Conservation (phyloP, 2,888 invertebrate genomes). For the Hyalella azteca region DNA sequence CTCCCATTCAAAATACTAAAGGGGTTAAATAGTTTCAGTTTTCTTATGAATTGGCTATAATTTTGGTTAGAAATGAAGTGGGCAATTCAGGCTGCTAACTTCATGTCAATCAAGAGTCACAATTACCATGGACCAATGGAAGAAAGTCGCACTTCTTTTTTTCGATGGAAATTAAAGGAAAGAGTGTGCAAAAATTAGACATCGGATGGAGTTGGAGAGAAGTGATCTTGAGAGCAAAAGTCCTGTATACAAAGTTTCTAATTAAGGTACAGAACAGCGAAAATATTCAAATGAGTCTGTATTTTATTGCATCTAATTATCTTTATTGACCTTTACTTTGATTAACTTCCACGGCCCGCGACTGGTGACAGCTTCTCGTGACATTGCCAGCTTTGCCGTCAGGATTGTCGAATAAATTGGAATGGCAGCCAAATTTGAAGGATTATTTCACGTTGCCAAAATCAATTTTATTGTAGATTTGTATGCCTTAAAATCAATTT, state of each 20-base stretch:
- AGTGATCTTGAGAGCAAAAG: conserved; percentile 25
- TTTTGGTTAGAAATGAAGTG: too few species aligned
- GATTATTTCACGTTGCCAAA: too few species aligned
- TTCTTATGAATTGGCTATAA: too few species aligned
- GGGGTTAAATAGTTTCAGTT: too few species aligned
- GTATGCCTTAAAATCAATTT: too few species aligned
- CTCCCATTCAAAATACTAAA: too few species aligned
- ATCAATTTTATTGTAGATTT: too few species aligned
- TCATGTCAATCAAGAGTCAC: too few species aligned
- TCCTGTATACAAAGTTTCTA: conserved; percentile 37
- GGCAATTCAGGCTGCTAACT: too few species aligned
- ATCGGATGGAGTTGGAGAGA: not conserved
- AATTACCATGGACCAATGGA: too few species aligned
- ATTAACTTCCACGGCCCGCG: conserved; percentile 6
- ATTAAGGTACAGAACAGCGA: conserved; percentile 35
- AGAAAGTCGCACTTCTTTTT: too few species aligned
- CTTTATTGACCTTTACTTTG: conserved; percentile 37
- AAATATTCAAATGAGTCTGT: conserved; percentile 37
- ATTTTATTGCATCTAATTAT: conserved; percentile 36
- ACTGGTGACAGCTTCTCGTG: conserved; percentile 13
- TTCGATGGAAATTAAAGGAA: not conserved
- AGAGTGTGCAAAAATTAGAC: not conserved
- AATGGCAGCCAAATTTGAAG: not conserved
- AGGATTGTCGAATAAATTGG: not conserved
- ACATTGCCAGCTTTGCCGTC: not conserved